Evolutionary conservation across 2,113 vertebrate genomes (phyloP), one percentile per base, ranked within the genome.

Genomic region (Castor canadensis): DNA sequence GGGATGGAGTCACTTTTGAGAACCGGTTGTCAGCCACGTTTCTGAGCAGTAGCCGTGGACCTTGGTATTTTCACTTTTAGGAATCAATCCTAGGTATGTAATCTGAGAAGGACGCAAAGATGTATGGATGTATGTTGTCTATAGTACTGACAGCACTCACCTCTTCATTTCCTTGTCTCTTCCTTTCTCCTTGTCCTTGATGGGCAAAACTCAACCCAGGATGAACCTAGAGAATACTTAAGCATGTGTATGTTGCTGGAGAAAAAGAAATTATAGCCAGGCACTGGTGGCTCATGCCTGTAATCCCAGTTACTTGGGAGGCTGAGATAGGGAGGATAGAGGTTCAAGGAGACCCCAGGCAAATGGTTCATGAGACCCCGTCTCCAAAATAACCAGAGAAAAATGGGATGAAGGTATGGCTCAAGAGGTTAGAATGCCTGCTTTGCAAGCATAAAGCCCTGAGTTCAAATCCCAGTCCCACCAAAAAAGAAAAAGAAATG

Each of bases 11-110:
- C 49, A 3, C 32, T 3, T 15, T 13, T 4, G 40, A 67, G 80
- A 45, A 19, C 10, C 1, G 2, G 10, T 9, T 15, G n/a, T 20
- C 43, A 54, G 52, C 60, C 58, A 1, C 30, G 0, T 32, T 17
- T 9, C 17, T 10, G 5, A 26, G 11, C 32, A 3, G 24, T 1
- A 20, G 24, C 38, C 72, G 45, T 28, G n/a, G 26, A 47, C 52
- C 49, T n/a, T 13, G 22, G 19, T 4, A 9, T 20, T 30, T 16
- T 8, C 76, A 32, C 49, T 38, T 16, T 60, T 2, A 56, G 82
- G 66, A 60, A 35, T 76, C 38, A 20, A 8, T 58, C 35, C n/a
- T 40, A 9, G 24, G 49, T 12, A 76, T 19, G 6, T 15, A 32
- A 3, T 8, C 45, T 40, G 17, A 77, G 73, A 49, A 24, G 15